phyloP scores from a whole-genome alignment of 2,113 vertebrate genomes.

The Centropus bengalensis region DNA sequence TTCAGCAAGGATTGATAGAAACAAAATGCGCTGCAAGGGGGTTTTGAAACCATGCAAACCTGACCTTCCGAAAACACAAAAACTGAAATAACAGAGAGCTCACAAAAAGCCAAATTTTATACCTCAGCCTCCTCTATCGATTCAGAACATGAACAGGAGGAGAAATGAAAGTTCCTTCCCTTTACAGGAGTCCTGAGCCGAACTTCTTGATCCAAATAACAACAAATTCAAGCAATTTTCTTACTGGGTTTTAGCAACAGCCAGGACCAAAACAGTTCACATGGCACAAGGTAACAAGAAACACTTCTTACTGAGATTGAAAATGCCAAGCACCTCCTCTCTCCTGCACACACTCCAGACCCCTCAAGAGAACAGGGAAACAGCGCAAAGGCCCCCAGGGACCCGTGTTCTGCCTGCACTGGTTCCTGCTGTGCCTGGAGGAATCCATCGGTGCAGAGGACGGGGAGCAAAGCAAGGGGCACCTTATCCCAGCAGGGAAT shows the following conservation, averaged over 20 bases:
- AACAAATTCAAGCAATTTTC: neutral
- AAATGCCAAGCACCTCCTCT: neutral
- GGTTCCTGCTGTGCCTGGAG: neutral
- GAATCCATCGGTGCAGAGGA: fast-evolving
- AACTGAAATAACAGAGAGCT: neutral
- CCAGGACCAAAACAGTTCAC: neutral
- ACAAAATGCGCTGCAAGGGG: neutral
- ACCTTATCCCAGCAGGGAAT: neutral
- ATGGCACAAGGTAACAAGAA: neutral
- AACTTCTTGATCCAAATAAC: neutral
- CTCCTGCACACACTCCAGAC: neutral
- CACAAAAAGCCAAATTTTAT: neutral
- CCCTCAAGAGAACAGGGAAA: neutral
- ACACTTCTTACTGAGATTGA: neutral
- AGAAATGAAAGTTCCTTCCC: neutral
- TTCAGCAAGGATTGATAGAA: neutral
- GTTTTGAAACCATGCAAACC: neutral
- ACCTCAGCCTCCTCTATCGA: neutral
- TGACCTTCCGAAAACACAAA: neutral
- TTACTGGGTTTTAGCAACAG: neutral
- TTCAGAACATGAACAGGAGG: neutral
- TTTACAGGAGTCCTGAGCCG: neutral
- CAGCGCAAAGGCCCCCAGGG: neutral
- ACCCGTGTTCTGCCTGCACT: neutral
- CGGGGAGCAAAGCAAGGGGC: neutral